phyloP scores from a whole-genome alignment of 2,888 invertebrate genomes.

The Chrysolina americana region DNA sequence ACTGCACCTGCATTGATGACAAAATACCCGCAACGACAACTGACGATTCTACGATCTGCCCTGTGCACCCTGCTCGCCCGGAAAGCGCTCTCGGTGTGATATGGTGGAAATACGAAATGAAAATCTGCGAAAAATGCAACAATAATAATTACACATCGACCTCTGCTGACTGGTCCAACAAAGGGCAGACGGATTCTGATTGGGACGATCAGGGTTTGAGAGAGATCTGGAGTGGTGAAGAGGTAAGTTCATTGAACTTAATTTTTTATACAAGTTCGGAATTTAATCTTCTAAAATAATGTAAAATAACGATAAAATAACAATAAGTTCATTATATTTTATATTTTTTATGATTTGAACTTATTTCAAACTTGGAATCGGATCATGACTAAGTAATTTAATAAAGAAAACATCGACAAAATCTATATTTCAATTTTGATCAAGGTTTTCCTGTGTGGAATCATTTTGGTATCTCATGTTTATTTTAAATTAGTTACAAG shows the following conservation, averaged over 20 bases:
- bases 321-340: too few species aligned
- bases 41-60: constrained; percentile 37
- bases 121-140: constrained; percentile 69
- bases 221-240: constrained; percentile 66
- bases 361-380: too few species aligned
- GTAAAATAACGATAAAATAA: too few species aligned
- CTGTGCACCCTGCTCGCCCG: constrained; percentile 36
- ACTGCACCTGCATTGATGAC: constrained; percentile 39
- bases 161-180: constrained; percentile 49
- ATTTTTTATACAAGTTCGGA: too few species aligned
- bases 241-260: constrained; percentile 51
- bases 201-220: constrained; percentile 56
- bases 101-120: constrained; percentile 61
- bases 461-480: too few species aligned
- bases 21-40: constrained; percentile 31
- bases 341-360: too few species aligned
- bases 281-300: too few species aligned
- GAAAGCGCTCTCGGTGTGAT: constrained; percentile 54
- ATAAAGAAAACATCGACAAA: too few species aligned
- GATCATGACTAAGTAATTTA: too few species aligned
- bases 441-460: too few species aligned
- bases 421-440: too few species aligned
- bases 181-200: constrained; percentile 42
- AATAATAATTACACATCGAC: constrained; percentile 56
- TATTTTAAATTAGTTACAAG: too few species aligned